Evolutionary conservation across 2,113 vertebrate genomes (phyloP).

Genomic region (Phalacrocorax aristotelis): DNA sequence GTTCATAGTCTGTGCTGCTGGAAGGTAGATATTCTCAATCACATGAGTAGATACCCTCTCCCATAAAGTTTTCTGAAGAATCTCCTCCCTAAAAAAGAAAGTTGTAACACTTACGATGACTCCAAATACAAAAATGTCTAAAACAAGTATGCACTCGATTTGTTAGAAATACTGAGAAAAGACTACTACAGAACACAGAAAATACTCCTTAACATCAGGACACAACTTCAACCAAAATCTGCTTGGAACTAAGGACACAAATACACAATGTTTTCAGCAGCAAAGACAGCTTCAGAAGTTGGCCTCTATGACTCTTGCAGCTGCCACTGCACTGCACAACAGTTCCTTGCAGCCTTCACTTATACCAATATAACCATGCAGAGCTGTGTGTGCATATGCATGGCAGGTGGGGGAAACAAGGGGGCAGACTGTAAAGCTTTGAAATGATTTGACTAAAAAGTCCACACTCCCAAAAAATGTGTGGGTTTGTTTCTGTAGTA

Average conservation of each 20-base stretch:
- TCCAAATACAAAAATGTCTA: neutral
- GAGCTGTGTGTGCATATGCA: neutral
- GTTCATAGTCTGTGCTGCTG: constrained; percentile 94
- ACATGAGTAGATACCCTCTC: constrained; percentile 97
- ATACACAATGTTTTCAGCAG: neutral
- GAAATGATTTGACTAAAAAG: neutral
- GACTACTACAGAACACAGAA: neutral
- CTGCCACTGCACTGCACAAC: neutral
- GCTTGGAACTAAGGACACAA: neutral
- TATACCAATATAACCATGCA: neutral
- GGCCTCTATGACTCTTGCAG: too few relatives aligned
- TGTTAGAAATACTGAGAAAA: neutral
- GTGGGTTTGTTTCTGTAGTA: neutral
- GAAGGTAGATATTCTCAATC: constrained; percentile 98
- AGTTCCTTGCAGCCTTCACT: neutral
- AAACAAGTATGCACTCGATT: neutral
- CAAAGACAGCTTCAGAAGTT: neutral
- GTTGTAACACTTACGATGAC: neutral
- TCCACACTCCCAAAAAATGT: neutral
- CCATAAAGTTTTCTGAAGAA: constrained; percentile 95
- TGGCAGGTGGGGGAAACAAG: neutral
- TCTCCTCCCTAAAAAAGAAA: constrained; percentile 86
- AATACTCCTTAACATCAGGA: neutral
- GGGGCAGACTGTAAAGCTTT: neutral
- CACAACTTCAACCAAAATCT: neutral